Conservation (phyloP, 2,797 vertebrate genomes). For the Etheostoma perlongum region DNA sequence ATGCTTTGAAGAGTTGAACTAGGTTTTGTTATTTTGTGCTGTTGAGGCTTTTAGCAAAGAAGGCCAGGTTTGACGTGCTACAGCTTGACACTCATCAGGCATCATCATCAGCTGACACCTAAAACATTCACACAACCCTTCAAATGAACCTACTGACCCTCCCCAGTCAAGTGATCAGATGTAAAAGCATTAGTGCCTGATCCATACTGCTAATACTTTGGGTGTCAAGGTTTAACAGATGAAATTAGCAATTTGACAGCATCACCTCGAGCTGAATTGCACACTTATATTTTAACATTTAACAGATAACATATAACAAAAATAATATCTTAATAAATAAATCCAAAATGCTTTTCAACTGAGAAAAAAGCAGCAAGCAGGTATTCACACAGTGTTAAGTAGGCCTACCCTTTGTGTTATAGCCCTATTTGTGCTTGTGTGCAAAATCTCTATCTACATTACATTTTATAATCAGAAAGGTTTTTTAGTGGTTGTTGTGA, state of each 20-base stretch:
- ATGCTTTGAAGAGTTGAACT: not conserved
- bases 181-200: conserved; percentile 6
- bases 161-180: not conserved
- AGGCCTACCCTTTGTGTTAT: too few relatives aligned
- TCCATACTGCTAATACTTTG: not conserved
- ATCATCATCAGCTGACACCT: conserved; percentile 5
- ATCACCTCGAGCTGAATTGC: too few relatives aligned
- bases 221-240: not conserved
- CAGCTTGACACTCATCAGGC: conserved; percentile 12
- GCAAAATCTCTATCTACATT: too few relatives aligned
- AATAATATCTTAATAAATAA: too few relatives aligned
- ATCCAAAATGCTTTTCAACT: too few relatives aligned
- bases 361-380: too few relatives aligned
- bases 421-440: too few relatives aligned
- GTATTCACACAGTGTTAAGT: too few relatives aligned
- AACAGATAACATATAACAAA: too few relatives aligned
- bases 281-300: too few relatives aligned
- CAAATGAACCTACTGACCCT: conserved; percentile 14
- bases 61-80: not conserved
- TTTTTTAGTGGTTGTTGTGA: too few relatives aligned
- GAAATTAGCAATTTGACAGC: not conserved
- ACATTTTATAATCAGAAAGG: too few relatives aligned
- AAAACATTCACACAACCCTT: not conserved
- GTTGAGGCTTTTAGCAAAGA: not conserved
- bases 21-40: not conserved